Percentiles rank a stretch among this genome's conserved stretches.
These are phyloP conservation scores for Chrysolina haemoptera DNA, from an alignment of 2,888 invertebrate genomes.

Conservation along the genomic window DNA sequence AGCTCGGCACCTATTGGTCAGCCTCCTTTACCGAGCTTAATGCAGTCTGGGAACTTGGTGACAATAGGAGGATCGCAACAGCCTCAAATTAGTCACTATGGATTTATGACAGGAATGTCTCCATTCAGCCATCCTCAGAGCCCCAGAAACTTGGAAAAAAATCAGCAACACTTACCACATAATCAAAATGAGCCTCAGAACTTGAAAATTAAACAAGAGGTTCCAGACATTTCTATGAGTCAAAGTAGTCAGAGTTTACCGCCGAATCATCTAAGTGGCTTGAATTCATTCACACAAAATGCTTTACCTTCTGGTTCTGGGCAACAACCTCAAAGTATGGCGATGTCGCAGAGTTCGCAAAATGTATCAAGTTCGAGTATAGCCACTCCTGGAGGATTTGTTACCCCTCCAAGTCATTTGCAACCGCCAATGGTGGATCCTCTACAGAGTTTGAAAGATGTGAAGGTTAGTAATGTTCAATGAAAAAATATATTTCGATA, in stretches of 20 bases:
- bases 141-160: constrained; percentile 60
- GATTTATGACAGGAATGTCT: constrained; percentile 72
- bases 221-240: constrained; percentile 68
- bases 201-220: constrained; percentile 81
- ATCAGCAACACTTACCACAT: constrained; percentile 45
- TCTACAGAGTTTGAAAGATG: constrained; percentile 83
- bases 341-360: constrained; percentile 50
- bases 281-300: constrained; percentile 39
- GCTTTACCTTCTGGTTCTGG: constrained; percentile 35
- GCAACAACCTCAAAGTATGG: constrained; percentile 37
- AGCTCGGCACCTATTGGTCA: constrained; percentile 67
- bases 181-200: constrained; percentile 78
- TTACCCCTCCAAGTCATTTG: constrained; percentile 54
- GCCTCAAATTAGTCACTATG: constrained; percentile 73
- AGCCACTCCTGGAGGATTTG: constrained; percentile 49
- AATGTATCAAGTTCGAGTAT: constrained; percentile 42
- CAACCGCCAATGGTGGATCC: constrained; percentile 72
- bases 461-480: constrained; percentile 73
- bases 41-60: constrained; percentile 75
- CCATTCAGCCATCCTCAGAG: constrained; percentile 62
- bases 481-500: background rate
- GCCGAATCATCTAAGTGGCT: constrained; percentile 51
- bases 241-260: constrained; percentile 44
- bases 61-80: constrained; percentile 71
- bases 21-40: constrained; percentile 73